A percentile compares a stretch with the other conserved stretches of the same genome.
These are phyloP conservation scores for Ibycter americanus DNA, from an alignment of 2,797 vertebrate species.

Conservation along the genomic window DNA sequence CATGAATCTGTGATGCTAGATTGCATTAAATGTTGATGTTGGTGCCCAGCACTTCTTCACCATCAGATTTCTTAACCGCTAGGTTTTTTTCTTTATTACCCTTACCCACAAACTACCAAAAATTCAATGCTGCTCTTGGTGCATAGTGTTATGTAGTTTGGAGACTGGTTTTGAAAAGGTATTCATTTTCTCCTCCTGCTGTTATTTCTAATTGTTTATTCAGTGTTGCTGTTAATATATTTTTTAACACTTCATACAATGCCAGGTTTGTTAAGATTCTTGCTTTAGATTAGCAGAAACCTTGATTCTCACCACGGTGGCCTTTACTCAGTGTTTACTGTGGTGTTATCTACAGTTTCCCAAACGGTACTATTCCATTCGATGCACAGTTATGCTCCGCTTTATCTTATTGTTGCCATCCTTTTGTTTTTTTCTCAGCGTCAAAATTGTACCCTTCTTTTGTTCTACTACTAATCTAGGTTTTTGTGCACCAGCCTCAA, in stretches of 20 bases:
- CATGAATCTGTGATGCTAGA: neutral
- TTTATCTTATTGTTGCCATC: neutral
- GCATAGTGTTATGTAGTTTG: neutral
- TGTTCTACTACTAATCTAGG: neutral
- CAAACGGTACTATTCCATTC: neutral
- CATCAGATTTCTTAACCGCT: neutral
- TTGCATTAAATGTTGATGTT: neutral
- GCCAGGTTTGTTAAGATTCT: neutral
- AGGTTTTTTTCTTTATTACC: neutral
- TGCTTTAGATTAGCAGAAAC: slow-evolving; percentile 16
- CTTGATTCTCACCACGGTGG: slow-evolving; percentile 38
- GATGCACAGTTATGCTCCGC: neutral
- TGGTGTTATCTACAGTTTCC: neutral
- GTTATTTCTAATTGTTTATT: neutral
- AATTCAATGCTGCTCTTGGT: neutral
- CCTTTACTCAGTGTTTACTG: slow-evolving; percentile 19
- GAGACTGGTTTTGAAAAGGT: neutral
- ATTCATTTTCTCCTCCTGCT: neutral
- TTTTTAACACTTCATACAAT: neutral
- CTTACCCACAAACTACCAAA: neutral
- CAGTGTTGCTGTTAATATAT: neutral
- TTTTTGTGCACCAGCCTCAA: neutral
- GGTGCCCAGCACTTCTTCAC: neutral
- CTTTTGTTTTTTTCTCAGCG: neutral
- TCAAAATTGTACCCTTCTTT: neutral